Evolutionary conservation across 2,113 vertebrate species (phyloP), one percentile per base, ranked within the genome.

Genomic region (Amphiprion ocellaris): DNA sequence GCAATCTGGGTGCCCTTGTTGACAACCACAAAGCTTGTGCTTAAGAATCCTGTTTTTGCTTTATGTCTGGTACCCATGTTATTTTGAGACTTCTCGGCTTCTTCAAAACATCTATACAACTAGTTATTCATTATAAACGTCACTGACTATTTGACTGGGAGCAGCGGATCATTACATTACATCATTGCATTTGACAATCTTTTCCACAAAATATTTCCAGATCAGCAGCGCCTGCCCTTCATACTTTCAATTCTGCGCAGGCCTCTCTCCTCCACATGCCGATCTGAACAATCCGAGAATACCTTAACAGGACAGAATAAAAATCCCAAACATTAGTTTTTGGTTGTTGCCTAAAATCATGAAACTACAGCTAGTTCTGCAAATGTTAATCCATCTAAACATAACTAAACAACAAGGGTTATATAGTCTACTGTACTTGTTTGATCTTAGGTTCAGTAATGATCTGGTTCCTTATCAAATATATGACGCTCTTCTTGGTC

Each of bases 1-100:
- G 52, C 49, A 52, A 65, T 71, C 65, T 59, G 39, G 0, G 46
- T 14, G 37, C 72, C 63, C 59, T 61, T 76, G 74, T 87, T 64
- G 73, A 79, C 58, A 59, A 74, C 89, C 77, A 14, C 82, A 74
- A 46, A 41, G 69, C 60, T 73, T 17, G 15, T 23, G 17, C 0
- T 5, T 58, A 58, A 53, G 65, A 26, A 54, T 75, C 5, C 4
- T 77, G 33, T 26, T 83, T 74, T 69, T 62, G 37, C 55, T 47
- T 74, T 39, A 79, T 26, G 58, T 81, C 37, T 83, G 24, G 37
- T 28, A 55, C 21, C 14, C 0, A 7, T 53, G 62, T 75, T 86
- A 81, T 86, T 86, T 78, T 74, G 12, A 68, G 75, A 61, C 14
- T 55, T 24, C 24, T 55, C 49, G 2, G 11, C 24, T 67, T 69